Evolutionary conservation across 2,113 vertebrate genomes (phyloP).

Genomic region (Pollimyrus isidori): DNA sequence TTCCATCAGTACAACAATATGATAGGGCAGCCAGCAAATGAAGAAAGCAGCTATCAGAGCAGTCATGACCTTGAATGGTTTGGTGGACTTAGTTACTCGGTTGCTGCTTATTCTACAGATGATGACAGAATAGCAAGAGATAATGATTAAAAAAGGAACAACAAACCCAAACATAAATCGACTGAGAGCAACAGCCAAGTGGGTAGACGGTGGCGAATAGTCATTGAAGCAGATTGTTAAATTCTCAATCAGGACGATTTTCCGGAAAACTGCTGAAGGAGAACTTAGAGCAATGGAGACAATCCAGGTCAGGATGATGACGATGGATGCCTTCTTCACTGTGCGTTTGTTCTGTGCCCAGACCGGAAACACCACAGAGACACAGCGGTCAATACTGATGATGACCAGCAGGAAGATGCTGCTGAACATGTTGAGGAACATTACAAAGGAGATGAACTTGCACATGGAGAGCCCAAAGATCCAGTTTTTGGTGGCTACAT

Average conservation of each 20-base stretch:
- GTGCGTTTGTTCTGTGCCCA: too few species aligned
- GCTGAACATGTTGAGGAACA: slow-evolving; percentile 92
- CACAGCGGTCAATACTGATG: slow-evolving; percentile 84
- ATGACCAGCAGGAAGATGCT: slow-evolving; percentile 82
- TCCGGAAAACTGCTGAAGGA: too few species aligned
- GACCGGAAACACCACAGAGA: slow-evolving; percentile 55
- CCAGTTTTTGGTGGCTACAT: slow-evolving; percentile 68
- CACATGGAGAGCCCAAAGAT: slow-evolving; percentile 77
- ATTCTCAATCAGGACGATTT: too few species aligned
- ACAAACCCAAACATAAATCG: slow-evolving; percentile 69
- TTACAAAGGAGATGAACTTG: slow-evolving; percentile 70
- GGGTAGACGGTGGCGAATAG: too few species aligned
- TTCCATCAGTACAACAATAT: slow-evolving; percentile 68
- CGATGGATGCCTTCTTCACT: too few species aligned
- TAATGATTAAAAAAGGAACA: slow-evolving; percentile 65
- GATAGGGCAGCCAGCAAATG: slow-evolving; percentile 78
- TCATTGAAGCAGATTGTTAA: too few species aligned
- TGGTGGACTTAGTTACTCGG: slow-evolving; percentile 60
- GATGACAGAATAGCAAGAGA: slow-evolving; percentile 66
- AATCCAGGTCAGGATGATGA: too few species aligned
- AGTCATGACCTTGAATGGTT: slow-evolving; percentile 75
- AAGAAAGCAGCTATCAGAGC: slow-evolving; percentile 73
- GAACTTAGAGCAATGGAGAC: too few species aligned
- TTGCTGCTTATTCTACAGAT: slow-evolving; percentile 58
- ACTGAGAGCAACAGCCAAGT: slow-evolving; percentile 35